Conservation (phyloP, 2,888 invertebrate genomes). For the Drosophila mimica region DNA sequence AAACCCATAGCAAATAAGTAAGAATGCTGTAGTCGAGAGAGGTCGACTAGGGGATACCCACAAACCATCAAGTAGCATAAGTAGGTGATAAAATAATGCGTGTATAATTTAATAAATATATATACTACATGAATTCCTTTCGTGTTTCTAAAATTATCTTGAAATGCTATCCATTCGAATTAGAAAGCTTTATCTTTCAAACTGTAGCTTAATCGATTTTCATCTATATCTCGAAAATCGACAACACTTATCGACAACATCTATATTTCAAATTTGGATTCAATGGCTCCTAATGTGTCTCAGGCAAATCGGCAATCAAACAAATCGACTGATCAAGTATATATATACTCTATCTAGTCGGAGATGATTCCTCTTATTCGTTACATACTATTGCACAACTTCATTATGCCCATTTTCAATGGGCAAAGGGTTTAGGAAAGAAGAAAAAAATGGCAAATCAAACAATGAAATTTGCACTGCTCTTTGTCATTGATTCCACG, state of each 20-base stretch:
- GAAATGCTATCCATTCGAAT: not conserved
- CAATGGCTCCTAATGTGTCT: not conserved
- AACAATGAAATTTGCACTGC: slow-evolving; percentile 72
- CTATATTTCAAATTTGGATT: not conserved
- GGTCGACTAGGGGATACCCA: not conserved
- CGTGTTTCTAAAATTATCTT: not conserved
- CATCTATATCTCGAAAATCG: not conserved
- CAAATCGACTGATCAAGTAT: not conserved
- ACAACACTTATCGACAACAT: not conserved
- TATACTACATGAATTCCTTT: not conserved
- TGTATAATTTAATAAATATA: not conserved
- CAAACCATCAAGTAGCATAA: rapidly evolving
- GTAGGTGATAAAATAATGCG: not conserved
- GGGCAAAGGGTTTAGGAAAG: not conserved
- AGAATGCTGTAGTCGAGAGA: not conserved
- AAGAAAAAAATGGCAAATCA: slow-evolving; percentile 39
- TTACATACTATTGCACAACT: not conserved
- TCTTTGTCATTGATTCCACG: slow-evolving; percentile 62
- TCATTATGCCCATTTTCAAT: not conserved
- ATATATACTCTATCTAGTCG: not conserved
- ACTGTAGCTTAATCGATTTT: not conserved
- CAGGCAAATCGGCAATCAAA: not conserved
- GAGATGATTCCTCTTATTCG: not conserved
- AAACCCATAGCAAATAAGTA: slow-evolving; percentile 1
- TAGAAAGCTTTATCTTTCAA: not conserved